Conservation (phyloP, 1,140 invertebrate species). For the Mamestra configurata region DNA sequence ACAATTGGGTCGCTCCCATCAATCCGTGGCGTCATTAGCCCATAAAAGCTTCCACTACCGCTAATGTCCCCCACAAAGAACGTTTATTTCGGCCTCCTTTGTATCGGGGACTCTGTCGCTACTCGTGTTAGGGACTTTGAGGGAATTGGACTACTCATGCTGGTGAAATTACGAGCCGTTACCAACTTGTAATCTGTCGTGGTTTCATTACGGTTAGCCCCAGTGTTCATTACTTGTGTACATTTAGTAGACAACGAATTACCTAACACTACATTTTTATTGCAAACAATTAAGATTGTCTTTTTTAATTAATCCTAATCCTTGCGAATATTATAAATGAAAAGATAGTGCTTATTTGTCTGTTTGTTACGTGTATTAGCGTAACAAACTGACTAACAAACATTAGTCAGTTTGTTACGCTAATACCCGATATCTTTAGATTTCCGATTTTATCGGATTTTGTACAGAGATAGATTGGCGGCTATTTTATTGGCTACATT, state of each 20-base stretch:
- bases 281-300: not conserved
- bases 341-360: no score
- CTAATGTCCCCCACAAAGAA: conserved; percentile 40
- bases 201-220: not conserved
- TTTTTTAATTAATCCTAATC: no score
- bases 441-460: no score
- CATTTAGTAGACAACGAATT: no score
- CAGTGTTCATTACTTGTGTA: not conserved
- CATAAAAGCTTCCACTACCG: conserved; percentile 49
- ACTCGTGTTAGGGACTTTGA: not conserved
- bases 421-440: no score
- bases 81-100: conserved; percentile 35
- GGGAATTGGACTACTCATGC: conserved; percentile 2
- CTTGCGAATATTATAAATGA: no score
- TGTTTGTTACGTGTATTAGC: no score
- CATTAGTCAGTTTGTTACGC: no score
- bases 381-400: no score
- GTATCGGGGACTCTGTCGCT: not conserved
- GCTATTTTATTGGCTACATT: no score
- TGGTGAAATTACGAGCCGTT: not conserved
- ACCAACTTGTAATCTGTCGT: not conserved
- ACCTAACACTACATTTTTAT: not conserved
- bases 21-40: conserved; percentile 46
- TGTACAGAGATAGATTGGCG: no score
- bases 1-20: conserved; percentile 9